Evolutionary conservation across 2,797 vertebrate genomes (phyloP).

Genomic region (Cephalopachus bancanus): DNA sequence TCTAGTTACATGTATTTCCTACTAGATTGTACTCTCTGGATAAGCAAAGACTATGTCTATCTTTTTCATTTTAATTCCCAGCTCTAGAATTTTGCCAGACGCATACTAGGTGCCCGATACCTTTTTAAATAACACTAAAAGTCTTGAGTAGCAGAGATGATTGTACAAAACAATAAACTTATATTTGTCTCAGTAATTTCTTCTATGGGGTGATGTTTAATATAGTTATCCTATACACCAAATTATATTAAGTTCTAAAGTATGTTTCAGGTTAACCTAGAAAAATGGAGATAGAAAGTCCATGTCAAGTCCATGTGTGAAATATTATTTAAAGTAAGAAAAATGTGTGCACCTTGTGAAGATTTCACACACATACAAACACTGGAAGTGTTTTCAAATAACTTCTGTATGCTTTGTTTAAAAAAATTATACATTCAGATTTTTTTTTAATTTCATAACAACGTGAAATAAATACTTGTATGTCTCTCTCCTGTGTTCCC

Average conservation of each 20-base stretch:
- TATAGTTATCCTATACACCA: neutral
- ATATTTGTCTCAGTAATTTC: neutral
- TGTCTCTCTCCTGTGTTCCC: neutral
- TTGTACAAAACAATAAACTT: conserved; percentile 18
- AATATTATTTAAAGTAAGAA: conserved; percentile 20
- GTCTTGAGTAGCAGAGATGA: conserved; percentile 6
- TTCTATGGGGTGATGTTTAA: neutral
- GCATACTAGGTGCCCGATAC: neutral
- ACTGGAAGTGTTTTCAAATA: conserved; percentile 51
- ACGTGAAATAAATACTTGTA: neutral
- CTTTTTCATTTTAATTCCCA: conserved; percentile 35
- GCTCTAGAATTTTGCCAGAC: neutral
- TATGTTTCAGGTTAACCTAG: neutral
- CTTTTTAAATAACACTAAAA: conserved; percentile 14
- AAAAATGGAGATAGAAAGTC: neutral
- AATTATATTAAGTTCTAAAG: conserved; percentile 11
- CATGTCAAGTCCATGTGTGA: neutral
- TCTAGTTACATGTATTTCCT: neutral
- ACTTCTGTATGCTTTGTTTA: neutral
- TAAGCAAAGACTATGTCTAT: neutral
- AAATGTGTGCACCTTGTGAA: neutral
- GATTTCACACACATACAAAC: neutral
- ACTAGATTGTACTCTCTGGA: neutral
- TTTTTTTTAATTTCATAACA: conserved; percentile 44
- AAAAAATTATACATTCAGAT: neutral